These are phyloP conservation scores for Epicauta chinensis DNA, from an alignment of 1,140 invertebrate genomes.

Conservation along the genomic window DNA sequence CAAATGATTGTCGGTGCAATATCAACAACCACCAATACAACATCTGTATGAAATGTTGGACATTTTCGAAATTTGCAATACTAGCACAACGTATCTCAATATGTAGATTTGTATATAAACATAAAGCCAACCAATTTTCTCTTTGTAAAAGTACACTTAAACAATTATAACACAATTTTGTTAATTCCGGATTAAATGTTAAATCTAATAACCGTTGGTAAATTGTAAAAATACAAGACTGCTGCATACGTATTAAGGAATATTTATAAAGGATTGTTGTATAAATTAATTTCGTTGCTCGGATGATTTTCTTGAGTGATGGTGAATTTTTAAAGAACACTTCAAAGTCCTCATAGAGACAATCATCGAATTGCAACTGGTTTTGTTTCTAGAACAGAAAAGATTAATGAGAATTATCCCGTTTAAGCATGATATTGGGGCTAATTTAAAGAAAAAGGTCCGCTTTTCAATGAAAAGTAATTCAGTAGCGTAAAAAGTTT, in stretches of 20 bases:
- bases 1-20: too few species aligned
- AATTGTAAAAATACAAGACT: background rate
- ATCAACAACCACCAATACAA: too few species aligned
- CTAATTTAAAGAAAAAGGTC: too few species aligned
- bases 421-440: too few species aligned
- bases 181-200: background rate
- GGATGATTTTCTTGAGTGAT: background rate
- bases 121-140: slow-evolving; percentile 1
- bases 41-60: too few species aligned
- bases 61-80: too few species aligned
- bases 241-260: background rate
- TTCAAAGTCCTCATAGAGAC: slow-evolving; percentile 3
- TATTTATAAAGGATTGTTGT: background rate
- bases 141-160: background rate
- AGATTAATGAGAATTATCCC: too few species aligned
- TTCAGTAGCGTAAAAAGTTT: too few species aligned
- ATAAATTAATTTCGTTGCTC: background rate
- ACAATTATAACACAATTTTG: background rate
- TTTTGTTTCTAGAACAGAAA: too few species aligned
- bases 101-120: too few species aligned
- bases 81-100: too few species aligned
- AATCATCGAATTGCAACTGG: background rate
- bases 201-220: slow-evolving; percentile 1
- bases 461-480: too few species aligned
- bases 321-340: background rate